Percentiles rank a stretch among this genome's conserved stretches.
Conservation (phyloP, 2,797 vertebrate species). For the Esox masquinongy region DNA sequence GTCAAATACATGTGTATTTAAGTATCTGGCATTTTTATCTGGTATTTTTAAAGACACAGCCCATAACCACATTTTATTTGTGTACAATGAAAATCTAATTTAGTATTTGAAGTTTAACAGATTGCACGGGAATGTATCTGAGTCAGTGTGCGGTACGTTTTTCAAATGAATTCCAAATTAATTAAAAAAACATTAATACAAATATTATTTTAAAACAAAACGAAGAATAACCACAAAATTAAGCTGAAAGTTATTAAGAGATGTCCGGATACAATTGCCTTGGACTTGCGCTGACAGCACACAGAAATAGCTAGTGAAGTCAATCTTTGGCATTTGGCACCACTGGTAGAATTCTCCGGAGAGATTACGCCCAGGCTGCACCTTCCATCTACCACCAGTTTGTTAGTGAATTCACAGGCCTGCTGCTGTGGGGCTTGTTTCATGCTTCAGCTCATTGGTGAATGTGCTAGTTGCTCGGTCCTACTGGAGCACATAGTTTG, state of each 20-base stretch:
- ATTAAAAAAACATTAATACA: no score
- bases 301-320: slow-evolving; percentile 72
- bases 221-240: not conserved
- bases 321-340: slow-evolving; percentile 72
- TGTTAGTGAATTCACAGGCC: not conserved
- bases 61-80: no score
- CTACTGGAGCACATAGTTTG: not conserved
- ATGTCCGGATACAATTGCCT: not conserved
- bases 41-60: no score
- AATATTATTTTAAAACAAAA: no score
- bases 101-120: no score
- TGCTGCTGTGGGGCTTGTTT: not conserved
- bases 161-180: no score
- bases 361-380: slow-evolving; percentile 53
- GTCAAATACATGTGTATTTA: no score
- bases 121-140: no score
- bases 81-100: no score
- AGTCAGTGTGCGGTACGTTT: no score
- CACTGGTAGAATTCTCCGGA: slow-evolving; percentile 63
- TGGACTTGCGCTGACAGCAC: slow-evolving; percentile 43
- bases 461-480: not conserved
- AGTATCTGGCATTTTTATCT: not conserved
- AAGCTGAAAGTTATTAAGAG: no score
- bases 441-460: not conserved
- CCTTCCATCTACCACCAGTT: slow-evolving; percentile 47